Evolutionary conservation across 2,113 vertebrate species (phyloP), one percentile per base, ranked within the genome.

Genomic region (Bubalus kerabau): DNA sequence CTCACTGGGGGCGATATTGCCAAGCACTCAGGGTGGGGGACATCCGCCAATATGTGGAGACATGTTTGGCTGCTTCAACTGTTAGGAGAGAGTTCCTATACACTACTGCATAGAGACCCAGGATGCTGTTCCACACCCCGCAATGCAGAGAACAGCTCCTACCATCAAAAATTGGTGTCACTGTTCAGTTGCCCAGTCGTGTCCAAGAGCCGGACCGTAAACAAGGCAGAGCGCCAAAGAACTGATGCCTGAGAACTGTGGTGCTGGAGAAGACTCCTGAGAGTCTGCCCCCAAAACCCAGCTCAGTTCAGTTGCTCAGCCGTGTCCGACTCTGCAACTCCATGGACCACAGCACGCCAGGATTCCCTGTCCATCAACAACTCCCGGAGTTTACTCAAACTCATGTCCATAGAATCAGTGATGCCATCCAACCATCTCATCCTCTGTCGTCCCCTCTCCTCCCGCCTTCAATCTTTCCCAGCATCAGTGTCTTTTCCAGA

Each of bases 351-450:
- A 71, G 67, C 67, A 23, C 0, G 1, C 67, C 0, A 71, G n/a
- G 19, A n/a, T 1, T 71, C n/a, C n/a, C 10, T 3, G 10, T 40
- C 67, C 67, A 71, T 40, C n/a, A 40, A 0, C 67, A 40, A 40
- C n/a, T 71, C n/a, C n/a, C 10, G 0, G n/a, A 40, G 67, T 40
- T 0, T 2, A 71, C n/a, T 6, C n/a, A 40, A 40, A 40, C n/a
- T 4, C 67, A 40, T 3, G 10, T 71, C 19, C n/a, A 71, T 0
- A 0, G 2, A 71, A n/a, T 40, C 0, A 0, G n/a, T 23, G 19
- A 71, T 12, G n/a, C 19, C 19, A 40, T 40, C 67, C n/a, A 71
- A 0, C 67, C 67, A 71, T 71, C n/a, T 40, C n/a, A 71, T 12
- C 19, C 67, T 71, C n/a, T 71, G 19, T 40, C 2, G 0, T 71